Conservation (phyloP, 2,888 invertebrate genomes). For the Scaptomyza reducta region DNA sequence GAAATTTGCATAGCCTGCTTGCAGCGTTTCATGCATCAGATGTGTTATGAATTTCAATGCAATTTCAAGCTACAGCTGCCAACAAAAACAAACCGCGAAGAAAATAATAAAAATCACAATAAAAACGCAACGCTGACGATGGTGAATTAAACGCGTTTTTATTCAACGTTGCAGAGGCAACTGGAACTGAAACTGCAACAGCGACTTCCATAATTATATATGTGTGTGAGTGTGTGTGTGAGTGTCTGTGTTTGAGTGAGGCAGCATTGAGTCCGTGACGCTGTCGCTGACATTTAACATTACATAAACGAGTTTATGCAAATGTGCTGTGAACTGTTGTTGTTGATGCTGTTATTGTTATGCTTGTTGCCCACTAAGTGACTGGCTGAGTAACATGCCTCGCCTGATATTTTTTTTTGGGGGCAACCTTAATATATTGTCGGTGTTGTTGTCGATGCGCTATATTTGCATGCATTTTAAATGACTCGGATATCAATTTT, state of each 20-base stretch:
- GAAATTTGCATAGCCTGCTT: constrained; percentile 71
- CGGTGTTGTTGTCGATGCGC: constrained; percentile 57
- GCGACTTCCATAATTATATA: not conserved
- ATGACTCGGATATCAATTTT: constrained; percentile 81
- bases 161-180: constrained; percentile 40
- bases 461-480: constrained; percentile 79
- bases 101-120: constrained; percentile 6
- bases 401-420: constrained; percentile 7
- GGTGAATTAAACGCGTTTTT: constrained; percentile 59
- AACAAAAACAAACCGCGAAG: constrained; percentile 22
- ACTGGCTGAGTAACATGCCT: constrained; percentile 54
- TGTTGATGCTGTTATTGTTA: constrained; percentile 30
- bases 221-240: not conserved
- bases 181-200: constrained; percentile 23
- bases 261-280: constrained; percentile 53
- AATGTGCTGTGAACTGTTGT: constrained; percentile 57
- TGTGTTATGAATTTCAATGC: constrained; percentile 78
- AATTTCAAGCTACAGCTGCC: constrained; percentile 30
- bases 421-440: not conserved
- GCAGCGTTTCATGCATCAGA: constrained; percentile 76
- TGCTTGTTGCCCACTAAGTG: constrained; percentile 55
- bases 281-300: constrained; percentile 78
- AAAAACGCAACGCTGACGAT: constrained; percentile 30
- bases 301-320: constrained; percentile 79
- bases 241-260: constrained; percentile 1